Conservation (phyloP, 2,888 invertebrate genomes). For the Prosopocoilus inquinatus region DNA sequence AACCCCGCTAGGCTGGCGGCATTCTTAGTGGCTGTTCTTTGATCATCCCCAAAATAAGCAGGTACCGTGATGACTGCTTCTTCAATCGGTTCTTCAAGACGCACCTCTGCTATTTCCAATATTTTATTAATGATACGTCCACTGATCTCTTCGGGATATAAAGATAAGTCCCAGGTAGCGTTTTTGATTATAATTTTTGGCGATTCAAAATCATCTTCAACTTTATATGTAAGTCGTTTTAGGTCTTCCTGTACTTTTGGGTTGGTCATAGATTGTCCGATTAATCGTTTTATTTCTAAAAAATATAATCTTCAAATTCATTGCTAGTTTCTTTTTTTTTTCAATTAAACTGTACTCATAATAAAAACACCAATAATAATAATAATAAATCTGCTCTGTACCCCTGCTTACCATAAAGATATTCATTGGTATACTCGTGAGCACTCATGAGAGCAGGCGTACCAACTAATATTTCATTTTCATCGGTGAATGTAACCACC, state of each 20-base stretch:
- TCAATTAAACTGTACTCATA: too few species aligned
- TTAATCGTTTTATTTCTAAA: conserved; percentile 34
- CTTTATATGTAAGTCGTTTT: conserved; percentile 26
- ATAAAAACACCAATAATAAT: conserved; percentile 2
- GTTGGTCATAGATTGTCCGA: conserved; percentile 30
- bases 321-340: too few species aligned
- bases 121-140: conserved; percentile 25
- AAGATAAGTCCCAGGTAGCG: conserved; percentile 12
- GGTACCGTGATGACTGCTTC: conserved; percentile 36
- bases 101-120: conserved; percentile 22
- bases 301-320: neutral
- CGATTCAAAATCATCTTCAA: conserved; percentile 23
- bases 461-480: neutral
- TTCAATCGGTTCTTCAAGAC: conserved; percentile 21
- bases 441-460: too few species aligned
- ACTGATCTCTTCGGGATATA: conserved; percentile 28
- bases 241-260: conserved; percentile 29
- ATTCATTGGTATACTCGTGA: too few species aligned
- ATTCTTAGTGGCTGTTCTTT: conserved; percentile 33
- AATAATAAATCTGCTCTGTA: neutral
- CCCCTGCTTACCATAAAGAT: too few species aligned
- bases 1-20: conserved; percentile 32
- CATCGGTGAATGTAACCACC: conserved; percentile 1
- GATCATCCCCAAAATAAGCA: conserved; percentile 33
- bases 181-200: conserved; percentile 22